Evolutionary conservation across 2,113 vertebrate genomes (phyloP).

Genomic region (Scophthalmus maximus): DNA sequence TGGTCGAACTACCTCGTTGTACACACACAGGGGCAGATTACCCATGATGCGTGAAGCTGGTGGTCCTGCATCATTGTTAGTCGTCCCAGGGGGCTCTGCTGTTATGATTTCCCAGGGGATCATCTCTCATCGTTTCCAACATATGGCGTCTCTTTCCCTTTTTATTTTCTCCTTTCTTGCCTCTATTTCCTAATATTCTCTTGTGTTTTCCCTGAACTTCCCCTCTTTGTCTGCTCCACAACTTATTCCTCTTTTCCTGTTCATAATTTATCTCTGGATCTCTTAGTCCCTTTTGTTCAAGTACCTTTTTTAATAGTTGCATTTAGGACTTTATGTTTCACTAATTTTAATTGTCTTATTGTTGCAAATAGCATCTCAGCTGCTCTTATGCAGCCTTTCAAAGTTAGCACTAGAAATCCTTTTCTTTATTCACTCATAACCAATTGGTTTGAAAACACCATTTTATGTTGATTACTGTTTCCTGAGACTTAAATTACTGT

Average conservation of each 20-base stretch:
- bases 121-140: not conserved
- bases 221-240: not conserved
- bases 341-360: not conserved
- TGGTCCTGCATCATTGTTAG: conserved; percentile 6
- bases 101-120: conserved; percentile 32
- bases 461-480: not conserved
- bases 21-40: not conserved
- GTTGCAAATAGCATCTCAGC: not conserved
- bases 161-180: not conserved
- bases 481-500: not conserved
- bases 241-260: not conserved
- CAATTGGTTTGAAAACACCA: too few species aligned
- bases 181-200: not conserved
- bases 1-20: not conserved
- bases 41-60: conserved; percentile 28
- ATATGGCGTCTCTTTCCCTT: conserved; percentile 1
- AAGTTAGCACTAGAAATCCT: too few species aligned
- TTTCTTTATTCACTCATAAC: too few species aligned
- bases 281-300: not conserved
- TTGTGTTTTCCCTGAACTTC: not conserved
- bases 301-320: not conserved
- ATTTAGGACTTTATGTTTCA: not conserved
- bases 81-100: not conserved
- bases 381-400: too few species aligned
- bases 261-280: not conserved